Base-by-base conservation (phyloP, 2,888 invertebrate genomes). In the Tridacna crocea region DNA sequence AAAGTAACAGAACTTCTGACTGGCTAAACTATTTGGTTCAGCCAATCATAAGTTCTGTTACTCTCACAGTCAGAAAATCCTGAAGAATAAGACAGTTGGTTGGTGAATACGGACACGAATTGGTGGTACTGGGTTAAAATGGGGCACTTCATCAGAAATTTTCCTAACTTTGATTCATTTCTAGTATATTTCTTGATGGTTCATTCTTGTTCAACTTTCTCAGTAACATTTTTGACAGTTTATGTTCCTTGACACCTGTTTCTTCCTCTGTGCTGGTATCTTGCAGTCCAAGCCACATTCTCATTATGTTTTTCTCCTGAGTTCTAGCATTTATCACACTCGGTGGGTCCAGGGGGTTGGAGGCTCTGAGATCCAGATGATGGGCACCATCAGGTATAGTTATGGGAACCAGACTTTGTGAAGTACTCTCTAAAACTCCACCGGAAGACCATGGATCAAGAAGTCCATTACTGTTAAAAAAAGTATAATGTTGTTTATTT, bases 401-500 rank as follows among this genome's bases (percentile, higher is more conserved):
- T 48, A 95, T 91, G 66, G 94, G 93, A 36, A 94, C 87, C n/a
- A 95, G 85, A 4, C 92, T 90, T 82, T 90, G 80, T 0, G 90
- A 89, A 15, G 91, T 76, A 24, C 89, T 87, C 72, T 89, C 77
- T 72, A 89, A 51, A 6, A 95, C 94, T 8, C 95, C 95, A 12
- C 95, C 95, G 8, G 94, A 93, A 26, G 94, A 94, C 95, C 95
- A 95, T 8, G 95, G 95, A 84, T 95, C 95, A 72, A 95, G 88
- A 75, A 90, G 85, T n/a, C 95, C 95, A 91, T 95, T 95, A 84
- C 95, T 95, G 46, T 46, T 46, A 66, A 46, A 55, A 55, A 17
- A 55, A 55, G n/a, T 1, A 55, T 55, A 55, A 19, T n/a, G 17
- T 10, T 3, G 10, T n/a, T n/a, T 55, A 55, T 55, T 36, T 36